Percentiles rank a stretch among this genome's conserved stretches.
phyloP scores from a whole-genome alignment of 1,140 invertebrate species.

The Centruroides vittatus region DNA sequence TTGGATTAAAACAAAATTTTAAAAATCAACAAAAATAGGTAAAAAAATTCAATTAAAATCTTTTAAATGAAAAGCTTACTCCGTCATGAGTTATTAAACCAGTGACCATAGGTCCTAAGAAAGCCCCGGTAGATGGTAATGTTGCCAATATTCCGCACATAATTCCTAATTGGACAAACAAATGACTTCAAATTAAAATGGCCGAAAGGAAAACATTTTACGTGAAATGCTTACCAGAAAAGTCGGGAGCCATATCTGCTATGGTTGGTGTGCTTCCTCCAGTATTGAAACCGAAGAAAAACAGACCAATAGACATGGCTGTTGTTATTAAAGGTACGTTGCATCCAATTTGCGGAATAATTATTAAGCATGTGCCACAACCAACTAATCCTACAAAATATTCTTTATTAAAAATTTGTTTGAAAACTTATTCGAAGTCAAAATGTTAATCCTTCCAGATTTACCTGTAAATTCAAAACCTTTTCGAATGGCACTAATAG shows the following conservation, averaged over 20 bases:
- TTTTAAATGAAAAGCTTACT: too few species aligned
- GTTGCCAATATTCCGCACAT: too few species aligned
- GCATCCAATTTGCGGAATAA: neutral
- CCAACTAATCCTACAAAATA: neutral
- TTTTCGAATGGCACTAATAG: neutral
- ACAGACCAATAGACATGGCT: neutral
- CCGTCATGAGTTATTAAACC: too few species aligned
- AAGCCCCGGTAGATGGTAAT: too few species aligned
- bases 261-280: neutral
- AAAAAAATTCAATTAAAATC: too few species aligned
- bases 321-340: neutral
- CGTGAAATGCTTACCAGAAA: neutral
- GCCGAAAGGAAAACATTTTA: too few species aligned
- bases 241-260: neutral
- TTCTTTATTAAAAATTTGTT: too few species aligned
- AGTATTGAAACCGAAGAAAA: neutral
- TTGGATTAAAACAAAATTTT: constrained; percentile 27
- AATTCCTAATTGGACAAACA: too few species aligned
- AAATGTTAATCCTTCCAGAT: neutral
- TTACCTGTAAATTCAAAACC: neutral
- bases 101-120: too few species aligned
- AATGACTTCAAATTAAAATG: too few species aligned
- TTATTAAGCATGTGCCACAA: neutral
- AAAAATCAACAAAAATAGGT: too few species aligned
- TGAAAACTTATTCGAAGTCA: neutral